These are phyloP conservation scores for Salvelinus alpinus DNA, from an alignment of 2,113 vertebrate genomes.

Conservation along the genomic window DNA sequence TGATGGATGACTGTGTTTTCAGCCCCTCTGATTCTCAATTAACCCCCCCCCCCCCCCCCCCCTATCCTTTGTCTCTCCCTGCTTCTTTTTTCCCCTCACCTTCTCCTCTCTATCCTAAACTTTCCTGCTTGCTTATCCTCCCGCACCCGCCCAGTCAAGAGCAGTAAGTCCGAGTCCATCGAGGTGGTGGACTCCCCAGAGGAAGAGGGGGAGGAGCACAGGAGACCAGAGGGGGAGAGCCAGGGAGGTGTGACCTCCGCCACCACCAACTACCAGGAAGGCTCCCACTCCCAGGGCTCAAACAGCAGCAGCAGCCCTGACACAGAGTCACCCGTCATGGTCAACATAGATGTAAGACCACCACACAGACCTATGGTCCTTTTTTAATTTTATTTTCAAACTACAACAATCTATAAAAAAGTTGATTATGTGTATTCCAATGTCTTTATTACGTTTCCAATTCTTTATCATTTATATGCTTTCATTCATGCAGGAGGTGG, in stretches of 20 bases:
- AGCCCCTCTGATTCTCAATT: neutral
- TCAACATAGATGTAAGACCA: constrained; percentile 85
- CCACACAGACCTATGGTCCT: neutral
- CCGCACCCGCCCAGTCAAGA: constrained; percentile 26
- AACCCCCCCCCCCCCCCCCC: neutral
- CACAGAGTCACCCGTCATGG: constrained; percentile 92
- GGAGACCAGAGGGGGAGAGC: constrained; percentile 35
- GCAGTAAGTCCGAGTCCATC: constrained; percentile 21
- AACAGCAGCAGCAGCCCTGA: constrained; percentile 82
- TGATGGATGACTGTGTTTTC: neutral
- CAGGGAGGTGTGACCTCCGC: constrained; percentile 55
- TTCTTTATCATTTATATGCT: neutral
- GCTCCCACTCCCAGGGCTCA: constrained; percentile 79
- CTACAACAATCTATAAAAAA: no score
- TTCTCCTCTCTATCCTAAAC: neutral
- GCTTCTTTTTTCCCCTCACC: neutral
- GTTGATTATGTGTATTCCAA: no score
- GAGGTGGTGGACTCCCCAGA: constrained; percentile 30
- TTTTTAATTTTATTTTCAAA: no score
- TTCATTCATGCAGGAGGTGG: constrained; percentile 80
- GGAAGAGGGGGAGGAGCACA: constrained; percentile 37
- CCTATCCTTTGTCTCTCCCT: neutral
- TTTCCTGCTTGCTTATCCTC: no score
- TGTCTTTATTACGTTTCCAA: no score
- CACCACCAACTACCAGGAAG: constrained; percentile 50